Conservation (phyloP, 2,797 vertebrate species). For the Pelochelys cantorii region DNA sequence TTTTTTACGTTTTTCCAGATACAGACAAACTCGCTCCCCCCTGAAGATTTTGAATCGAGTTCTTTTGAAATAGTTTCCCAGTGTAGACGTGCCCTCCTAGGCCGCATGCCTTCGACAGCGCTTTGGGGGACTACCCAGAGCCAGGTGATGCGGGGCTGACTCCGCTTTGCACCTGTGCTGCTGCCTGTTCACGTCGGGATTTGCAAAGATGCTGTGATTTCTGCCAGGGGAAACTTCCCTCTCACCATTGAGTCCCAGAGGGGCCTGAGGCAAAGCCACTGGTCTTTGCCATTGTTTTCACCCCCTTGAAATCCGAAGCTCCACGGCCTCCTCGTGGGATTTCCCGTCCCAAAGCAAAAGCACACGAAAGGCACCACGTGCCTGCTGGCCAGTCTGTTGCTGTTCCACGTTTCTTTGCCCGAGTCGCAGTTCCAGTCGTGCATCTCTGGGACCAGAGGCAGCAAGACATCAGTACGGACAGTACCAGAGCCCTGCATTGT, state of each 20-base stretch:
- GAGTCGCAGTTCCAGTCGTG: background rate
- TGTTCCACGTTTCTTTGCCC: background rate
- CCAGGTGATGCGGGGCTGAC: background rate
- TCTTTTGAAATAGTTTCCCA: too few species aligned
- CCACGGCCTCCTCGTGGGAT: background rate
- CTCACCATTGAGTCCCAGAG: background rate
- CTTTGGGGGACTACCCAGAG: background rate
- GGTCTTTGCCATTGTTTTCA: background rate
- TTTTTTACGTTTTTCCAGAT: too few species aligned
- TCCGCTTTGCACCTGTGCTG: background rate
- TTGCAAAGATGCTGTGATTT: background rate
- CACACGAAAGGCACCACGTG: background rate
- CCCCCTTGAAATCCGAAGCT: background rate
- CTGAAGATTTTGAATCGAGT: too few species aligned
- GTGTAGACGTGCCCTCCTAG: background rate
- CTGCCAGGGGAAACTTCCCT: background rate
- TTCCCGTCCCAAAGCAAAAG: background rate
- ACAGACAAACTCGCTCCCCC: too few species aligned
- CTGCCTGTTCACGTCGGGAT: background rate
- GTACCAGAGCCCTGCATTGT: background rate
- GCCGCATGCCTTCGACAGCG: background rate
- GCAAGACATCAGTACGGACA: background rate
- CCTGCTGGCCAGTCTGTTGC: background rate
- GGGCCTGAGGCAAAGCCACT: background rate
- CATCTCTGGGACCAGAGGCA: background rate